Percentiles rank a stretch among this genome's conserved stretches.
These are phyloP conservation scores for Sternarchorhynchus goeldii DNA, from an alignment of 2,797 vertebrate species.

Conservation along the genomic window DNA sequence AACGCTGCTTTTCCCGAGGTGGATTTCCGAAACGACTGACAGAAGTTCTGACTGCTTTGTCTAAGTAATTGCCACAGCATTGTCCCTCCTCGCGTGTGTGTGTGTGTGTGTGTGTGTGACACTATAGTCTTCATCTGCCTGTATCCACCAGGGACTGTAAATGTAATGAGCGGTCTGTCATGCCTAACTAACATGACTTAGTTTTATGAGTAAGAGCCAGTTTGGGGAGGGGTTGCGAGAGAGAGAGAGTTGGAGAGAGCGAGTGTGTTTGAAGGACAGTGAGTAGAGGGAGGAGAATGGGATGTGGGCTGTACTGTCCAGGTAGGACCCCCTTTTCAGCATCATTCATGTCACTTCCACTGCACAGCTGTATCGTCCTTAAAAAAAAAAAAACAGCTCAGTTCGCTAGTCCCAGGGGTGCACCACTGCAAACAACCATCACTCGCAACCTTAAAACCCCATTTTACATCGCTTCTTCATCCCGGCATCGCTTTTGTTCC, in stretches of 20 bases:
- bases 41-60: too few species aligned
- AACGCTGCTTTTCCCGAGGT: too few species aligned
- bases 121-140: background rate
- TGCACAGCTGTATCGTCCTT: background rate
- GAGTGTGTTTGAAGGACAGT: background rate
- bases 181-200: background rate
- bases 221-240: background rate
- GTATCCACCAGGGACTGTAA: background rate
- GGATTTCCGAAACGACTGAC: too few species aligned
- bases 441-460: too few species aligned
- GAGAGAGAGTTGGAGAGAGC: constrained; percentile 17
- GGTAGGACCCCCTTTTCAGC: constrained; percentile 22
- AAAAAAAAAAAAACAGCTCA: too few species aligned
- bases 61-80: too few species aligned
- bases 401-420: too few species aligned
- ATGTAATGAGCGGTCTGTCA: background rate
- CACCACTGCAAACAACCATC: too few species aligned
- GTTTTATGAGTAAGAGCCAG: background rate
- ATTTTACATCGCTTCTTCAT: too few species aligned
- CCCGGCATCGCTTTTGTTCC: too few species aligned
- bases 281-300: constrained; percentile 35
- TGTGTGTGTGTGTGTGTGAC: constrained; percentile 14
- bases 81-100: constrained; percentile 12
- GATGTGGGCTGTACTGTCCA: constrained; percentile 36
- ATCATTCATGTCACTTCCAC: background rate